phyloP scores from a whole-genome alignment of 1,140 invertebrate species.

The Ceratitis capitata region DNA sequence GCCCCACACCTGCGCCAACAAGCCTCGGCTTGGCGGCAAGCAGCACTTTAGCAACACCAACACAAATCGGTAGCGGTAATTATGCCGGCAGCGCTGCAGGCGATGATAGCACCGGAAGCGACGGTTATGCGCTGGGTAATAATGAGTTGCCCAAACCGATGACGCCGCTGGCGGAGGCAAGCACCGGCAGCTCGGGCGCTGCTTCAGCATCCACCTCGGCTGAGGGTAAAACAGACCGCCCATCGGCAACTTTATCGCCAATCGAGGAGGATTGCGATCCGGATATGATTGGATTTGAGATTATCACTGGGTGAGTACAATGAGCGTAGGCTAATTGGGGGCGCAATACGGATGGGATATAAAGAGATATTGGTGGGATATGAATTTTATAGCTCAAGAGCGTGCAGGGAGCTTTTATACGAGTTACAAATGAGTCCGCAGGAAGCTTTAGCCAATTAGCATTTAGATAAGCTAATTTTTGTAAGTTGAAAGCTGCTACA shows the following conservation, averaged over 20 bases:
- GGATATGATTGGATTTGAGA: constrained; percentile 90
- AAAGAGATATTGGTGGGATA: not conserved
- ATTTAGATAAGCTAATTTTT: no score
- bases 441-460: no score
- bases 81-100: constrained; percentile 37
- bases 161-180: constrained; percentile 54
- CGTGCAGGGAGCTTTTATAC: not conserved
- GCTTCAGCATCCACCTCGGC: constrained; percentile 44
- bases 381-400: not conserved
- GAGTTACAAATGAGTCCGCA: not conserved
- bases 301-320: constrained; percentile 80
- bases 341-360: not conserved
- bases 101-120: constrained; percentile 37
- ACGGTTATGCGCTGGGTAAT: constrained; percentile 16
- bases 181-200: constrained; percentile 41
- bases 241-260: constrained; percentile 7
- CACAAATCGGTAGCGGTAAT: constrained; percentile 38
- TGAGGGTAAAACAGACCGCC: constrained; percentile 14
- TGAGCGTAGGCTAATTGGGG: not conserved
- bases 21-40: not conserved
- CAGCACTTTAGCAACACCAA: constrained; percentile 8
- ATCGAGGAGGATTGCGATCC: constrained; percentile 79
- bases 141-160: constrained; percentile 46
- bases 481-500: no score
- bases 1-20: not conserved